These are phyloP conservation scores for Xestoiulus laeticollis DNA, from an alignment of 2,888 invertebrate genomes.

Conservation along the genomic window DNA sequence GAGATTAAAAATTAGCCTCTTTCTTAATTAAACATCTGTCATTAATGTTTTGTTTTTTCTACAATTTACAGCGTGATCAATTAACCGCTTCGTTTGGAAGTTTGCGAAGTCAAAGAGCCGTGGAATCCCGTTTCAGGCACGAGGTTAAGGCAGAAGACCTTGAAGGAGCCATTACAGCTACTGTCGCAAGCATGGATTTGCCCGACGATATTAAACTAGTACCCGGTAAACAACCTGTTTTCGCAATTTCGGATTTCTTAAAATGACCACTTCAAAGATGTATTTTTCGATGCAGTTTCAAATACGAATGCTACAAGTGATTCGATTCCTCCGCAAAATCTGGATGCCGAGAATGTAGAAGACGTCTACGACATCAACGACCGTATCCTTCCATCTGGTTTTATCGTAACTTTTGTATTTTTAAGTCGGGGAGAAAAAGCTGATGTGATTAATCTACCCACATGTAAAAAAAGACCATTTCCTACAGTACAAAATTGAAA, in stretches of 20 bases:
- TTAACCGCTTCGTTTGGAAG: constrained; percentile 39
- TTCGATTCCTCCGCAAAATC: neutral
- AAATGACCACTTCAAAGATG: neutral
- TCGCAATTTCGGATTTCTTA: neutral
- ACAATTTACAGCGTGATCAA: neutral
- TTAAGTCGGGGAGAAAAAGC: too few relatives aligned
- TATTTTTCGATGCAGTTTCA: neutral
- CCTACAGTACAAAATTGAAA: neutral
- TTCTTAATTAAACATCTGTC: neutral
- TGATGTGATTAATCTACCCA: too few relatives aligned
- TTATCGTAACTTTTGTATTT: neutral
- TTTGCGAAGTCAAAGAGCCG: neutral
- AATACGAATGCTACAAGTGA: neutral
- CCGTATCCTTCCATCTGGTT: constrained; percentile 3
- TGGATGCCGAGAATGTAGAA: neutral
- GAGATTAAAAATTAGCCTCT: neutral
- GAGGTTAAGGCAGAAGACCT: constrained; percentile 19
- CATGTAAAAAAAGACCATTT: neutral
- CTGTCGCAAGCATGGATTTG: neutral
- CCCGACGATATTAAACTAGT: neutral
- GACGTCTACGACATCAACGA: constrained; percentile 36
- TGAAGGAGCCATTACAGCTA: neutral
- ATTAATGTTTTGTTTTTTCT: neutral
- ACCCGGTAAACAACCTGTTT: neutral
- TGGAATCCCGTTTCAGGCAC: constrained; percentile 35